Evolutionary conservation across 2,888 invertebrate species (phyloP).

Genomic region (Artemia sinica): DNA sequence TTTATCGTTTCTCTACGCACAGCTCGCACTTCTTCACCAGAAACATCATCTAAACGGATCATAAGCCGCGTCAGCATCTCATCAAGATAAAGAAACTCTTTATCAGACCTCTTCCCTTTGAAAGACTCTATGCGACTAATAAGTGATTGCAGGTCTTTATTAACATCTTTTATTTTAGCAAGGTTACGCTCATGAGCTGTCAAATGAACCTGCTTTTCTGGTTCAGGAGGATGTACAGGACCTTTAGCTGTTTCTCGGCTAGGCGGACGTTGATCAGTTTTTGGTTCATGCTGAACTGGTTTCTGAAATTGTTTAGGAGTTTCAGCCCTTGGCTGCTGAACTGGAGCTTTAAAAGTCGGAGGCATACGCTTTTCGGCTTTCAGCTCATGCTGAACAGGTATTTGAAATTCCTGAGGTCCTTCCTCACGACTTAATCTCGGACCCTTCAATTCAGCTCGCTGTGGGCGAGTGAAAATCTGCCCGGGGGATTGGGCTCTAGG

Average conservation of each 20-base stretch:
- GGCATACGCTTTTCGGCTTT: not conserved
- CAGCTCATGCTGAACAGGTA: not conserved
- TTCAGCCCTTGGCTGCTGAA: not conserved
- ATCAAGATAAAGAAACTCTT: not conserved
- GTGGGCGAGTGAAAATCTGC: not conserved
- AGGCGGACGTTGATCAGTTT: not conserved
- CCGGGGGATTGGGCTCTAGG: slow-evolving; percentile 5
- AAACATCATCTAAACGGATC: not conserved
- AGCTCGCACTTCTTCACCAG: not conserved
- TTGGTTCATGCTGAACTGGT: not conserved
- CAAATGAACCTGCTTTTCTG: not conserved
- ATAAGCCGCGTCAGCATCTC: not conserved
- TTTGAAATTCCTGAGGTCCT: not conserved
- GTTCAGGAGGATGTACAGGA: not conserved
- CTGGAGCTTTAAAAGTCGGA: too few relatives aligned
- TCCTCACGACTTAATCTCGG: not conserved
- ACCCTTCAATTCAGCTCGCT: not conserved
- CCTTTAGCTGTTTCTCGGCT: not conserved
- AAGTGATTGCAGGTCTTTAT: not conserved
- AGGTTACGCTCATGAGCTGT: not conserved
- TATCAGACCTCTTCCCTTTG: not conserved
- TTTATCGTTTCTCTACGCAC: slow-evolving; percentile 5
- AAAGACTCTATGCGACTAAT: not conserved
- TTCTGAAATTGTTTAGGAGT: not conserved
- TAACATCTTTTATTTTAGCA: not conserved